Evolutionary conservation across 2,797 vertebrate species (phyloP).

Genomic region (Epinephelus awoara): DNA sequence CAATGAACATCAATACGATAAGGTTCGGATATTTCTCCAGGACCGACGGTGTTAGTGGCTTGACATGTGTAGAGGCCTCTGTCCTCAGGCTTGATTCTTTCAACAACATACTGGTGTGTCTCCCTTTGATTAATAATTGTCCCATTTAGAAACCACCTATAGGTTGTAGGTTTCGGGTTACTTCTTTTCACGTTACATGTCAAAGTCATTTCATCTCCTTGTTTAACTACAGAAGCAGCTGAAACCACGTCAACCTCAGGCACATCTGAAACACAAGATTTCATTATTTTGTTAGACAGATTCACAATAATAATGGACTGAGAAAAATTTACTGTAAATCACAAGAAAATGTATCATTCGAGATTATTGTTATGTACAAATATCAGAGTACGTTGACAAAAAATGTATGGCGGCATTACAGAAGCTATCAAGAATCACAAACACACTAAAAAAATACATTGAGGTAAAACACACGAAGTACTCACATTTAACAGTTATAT

Average conservation of each 20-base stretch:
- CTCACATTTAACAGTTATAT: slow-evolving; percentile 71
- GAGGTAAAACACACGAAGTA: slow-evolving; percentile 1
- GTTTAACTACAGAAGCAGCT: rapidly evolving
- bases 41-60: slow-evolving; percentile 5
- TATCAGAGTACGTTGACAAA: neutral
- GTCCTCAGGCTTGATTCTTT: neutral
- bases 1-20: slow-evolving; percentile 38
- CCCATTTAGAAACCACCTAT: slow-evolving; percentile 27
- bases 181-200: slow-evolving; percentile 47
- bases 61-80: slow-evolving; percentile 39
- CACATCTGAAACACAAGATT: slow-evolving; percentile 63
- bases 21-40: rapidly evolving
- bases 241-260: slow-evolving; percentile 58
- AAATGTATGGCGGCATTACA: neutral
- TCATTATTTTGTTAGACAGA: neutral
- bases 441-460: neutral
- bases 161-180: neutral
- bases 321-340: neutral
- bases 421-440: neutral
- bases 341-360: neutral
- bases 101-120: rapidly evolving
- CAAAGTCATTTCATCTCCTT: slow-evolving; percentile 43
- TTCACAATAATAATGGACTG: neutral
- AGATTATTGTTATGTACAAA: neutral
- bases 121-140: rapidly evolving